These are phyloP conservation scores for Eledona agricola DNA, from an alignment of 2,888 invertebrate genomes.

Conservation along the genomic window DNA sequence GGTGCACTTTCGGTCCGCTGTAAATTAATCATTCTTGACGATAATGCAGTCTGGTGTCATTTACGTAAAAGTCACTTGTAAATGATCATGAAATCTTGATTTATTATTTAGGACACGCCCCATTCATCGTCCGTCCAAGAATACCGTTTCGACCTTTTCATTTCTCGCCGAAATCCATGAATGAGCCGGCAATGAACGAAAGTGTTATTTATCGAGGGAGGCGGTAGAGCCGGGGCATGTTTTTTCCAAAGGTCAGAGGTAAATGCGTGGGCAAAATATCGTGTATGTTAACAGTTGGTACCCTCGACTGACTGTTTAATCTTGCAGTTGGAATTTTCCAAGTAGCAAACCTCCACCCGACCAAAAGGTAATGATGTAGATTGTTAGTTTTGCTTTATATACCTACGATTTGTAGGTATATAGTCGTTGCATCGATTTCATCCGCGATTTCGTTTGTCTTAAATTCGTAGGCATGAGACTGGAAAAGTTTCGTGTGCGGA, in stretches of 20 bases:
- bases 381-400: conserved; percentile 5
- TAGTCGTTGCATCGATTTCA: conserved; percentile 5
- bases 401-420: too few relatives aligned
- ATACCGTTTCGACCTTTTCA: conserved; percentile 11
- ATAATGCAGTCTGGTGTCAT: too few relatives aligned
- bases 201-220: conserved; percentile 25
- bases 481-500: too few relatives aligned
- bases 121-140: conserved; percentile 5
- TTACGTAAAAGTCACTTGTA: too few relatives aligned
- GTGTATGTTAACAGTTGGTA: conserved; percentile 9
- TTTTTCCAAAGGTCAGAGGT: conserved; percentile 36
- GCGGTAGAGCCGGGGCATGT: conserved; percentile 3
- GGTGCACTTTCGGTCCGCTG: conserved; percentile 2
- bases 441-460: neutral
- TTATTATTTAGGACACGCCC: conserved; percentile 7
- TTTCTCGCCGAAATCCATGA: conserved; percentile 9
- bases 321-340: conserved; percentile 12
- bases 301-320: conserved; percentile 4
- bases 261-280: conserved; percentile 34
- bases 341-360: conserved; percentile 3
- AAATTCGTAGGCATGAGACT: conserved; percentile 1
- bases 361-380: conserved; percentile 10
- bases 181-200: conserved; percentile 16
- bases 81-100: too few relatives aligned
- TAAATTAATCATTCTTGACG: too few relatives aligned